These are phyloP conservation scores for Camarhynchus parvulus DNA, from an alignment of 2,113 vertebrate genomes.

Conservation along the genomic window DNA sequence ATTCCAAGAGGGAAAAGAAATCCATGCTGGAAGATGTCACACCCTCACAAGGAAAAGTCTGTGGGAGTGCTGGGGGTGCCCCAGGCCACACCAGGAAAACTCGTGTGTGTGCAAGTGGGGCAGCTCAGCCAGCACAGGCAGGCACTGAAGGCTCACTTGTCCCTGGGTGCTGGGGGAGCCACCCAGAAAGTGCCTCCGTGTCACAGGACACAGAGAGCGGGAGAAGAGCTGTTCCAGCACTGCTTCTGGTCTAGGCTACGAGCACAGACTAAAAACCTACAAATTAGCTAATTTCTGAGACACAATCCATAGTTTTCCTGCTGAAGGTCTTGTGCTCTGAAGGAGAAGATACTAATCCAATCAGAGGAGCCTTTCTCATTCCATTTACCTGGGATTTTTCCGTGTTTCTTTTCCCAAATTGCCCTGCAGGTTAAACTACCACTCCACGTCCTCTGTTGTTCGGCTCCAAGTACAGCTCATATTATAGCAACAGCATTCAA, in stretches of 20 bases:
- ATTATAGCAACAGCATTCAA: background rate
- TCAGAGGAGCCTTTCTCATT: background rate
- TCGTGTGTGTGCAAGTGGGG: accelerated
- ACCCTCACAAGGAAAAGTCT: background rate
- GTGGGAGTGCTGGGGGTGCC: background rate
- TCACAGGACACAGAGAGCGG: background rate
- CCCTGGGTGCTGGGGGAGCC: accelerated
- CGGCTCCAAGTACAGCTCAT: background rate
- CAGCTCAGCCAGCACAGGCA: background rate
- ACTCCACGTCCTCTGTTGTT: background rate
- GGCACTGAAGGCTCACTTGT: background rate
- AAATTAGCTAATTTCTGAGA: background rate
- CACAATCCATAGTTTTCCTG: background rate
- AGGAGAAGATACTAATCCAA: background rate
- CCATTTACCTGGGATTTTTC: background rate
- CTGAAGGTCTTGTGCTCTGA: background rate
- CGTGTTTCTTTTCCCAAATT: background rate
- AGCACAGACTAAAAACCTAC: too few species aligned
- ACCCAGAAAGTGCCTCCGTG: background rate
- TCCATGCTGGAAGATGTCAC: background rate
- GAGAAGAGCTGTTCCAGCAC: background rate
- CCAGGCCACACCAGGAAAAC: background rate
- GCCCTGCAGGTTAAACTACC: background rate
- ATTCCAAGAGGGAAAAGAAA: background rate
- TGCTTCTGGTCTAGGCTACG: background rate